Base-by-base conservation (phyloP, 2,888 invertebrate species). In the Lacanobia oleracea region DNA sequence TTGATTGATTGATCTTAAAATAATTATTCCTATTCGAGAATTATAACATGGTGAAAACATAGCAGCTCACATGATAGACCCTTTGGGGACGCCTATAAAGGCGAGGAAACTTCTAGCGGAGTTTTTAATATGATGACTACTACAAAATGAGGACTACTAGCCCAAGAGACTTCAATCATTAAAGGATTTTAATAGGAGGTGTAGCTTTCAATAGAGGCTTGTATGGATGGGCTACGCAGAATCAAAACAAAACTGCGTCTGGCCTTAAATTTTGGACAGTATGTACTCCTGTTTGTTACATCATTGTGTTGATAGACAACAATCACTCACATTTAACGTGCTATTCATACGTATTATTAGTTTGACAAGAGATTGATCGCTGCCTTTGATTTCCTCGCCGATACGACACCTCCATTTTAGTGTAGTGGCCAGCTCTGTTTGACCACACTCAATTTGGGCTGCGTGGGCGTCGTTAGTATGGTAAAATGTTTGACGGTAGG, bases 311-410 rank as follows among this genome's bases (percentile, higher is more conserved):
- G 66, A 77, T 66, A 71, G 79, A 76, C 82, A 84, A 81, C 81
- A 86, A 87, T 86, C 83, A 83, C 81, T 82, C 72, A 82, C 77
- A 76, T 83, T 81, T 82, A 85, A 83, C 77, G 75, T 75, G 75
- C 84, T 75, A 87, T 87, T 86, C 84, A 87, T 81, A 77, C 83
- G 87, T 83, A 78, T 88, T 89, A 90, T 89, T 84, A 87, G 62
- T 77, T 81, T 86, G 89, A 86, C 88, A 86, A 61, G 80, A 88
- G 88, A 90, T 90, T 89, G 87, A 90, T 90, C 54, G 86, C 59
- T 64, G 80, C 83, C 82, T 82, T 78, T 86, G 81, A 84, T 86
- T 83, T 77, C 72, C 69, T 81, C 66, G 70, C 73, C 83, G 86
- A 83, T 80, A 84, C 79, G 73, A 67, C 74, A 77, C 79, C 72